Evolutionary conservation across 2,797 vertebrate genomes (phyloP).

Genomic region (Pangasius macronema): DNA sequence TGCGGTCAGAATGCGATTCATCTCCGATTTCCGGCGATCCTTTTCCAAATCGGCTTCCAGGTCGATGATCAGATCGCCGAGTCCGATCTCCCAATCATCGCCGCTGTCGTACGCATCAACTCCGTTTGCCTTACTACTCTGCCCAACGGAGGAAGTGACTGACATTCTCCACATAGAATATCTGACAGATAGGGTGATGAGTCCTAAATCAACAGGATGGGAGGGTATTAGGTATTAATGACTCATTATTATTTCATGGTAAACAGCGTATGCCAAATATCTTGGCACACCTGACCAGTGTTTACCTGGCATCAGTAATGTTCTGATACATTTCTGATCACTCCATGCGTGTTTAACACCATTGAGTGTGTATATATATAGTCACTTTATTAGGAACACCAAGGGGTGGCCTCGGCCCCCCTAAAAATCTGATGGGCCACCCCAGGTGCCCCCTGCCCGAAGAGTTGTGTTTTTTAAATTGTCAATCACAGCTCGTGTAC

Average conservation of each 20-base stretch:
- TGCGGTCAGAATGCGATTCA: slow-evolving; percentile 85
- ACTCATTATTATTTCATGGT: slow-evolving; percentile 21
- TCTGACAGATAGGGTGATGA: slow-evolving; percentile 82
- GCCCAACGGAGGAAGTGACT: slow-evolving; percentile 82
- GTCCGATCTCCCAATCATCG: slow-evolving; percentile 88
- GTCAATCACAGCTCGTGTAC: neutral
- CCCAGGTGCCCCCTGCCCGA: slow-evolving; percentile 5
- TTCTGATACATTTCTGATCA: slow-evolving; percentile 7
- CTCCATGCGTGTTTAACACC: slow-evolving; percentile 2
- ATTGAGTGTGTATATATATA: neutral
- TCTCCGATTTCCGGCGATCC: slow-evolving; percentile 91
- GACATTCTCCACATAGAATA: slow-evolving; percentile 86
- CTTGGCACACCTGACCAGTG: neutral
- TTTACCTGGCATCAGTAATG: neutral
- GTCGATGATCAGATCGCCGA: slow-evolving; percentile 91
- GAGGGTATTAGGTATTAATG: slow-evolving; percentile 87
- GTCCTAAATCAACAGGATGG: slow-evolving; percentile 77
- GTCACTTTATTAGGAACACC: neutral
- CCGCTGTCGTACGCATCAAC: slow-evolving; percentile 87
- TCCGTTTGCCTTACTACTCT: slow-evolving; percentile 82
- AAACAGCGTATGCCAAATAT: slow-evolving; percentile 2
- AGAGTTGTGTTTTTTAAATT: neutral
- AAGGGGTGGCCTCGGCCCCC: neutral
- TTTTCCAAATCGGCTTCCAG: slow-evolving; percentile 92
- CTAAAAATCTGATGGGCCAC: slow-evolving; percentile 7